phyloP scores from a whole-genome alignment of 2,888 invertebrate genomes.

The Auanema sp. region DNA sequence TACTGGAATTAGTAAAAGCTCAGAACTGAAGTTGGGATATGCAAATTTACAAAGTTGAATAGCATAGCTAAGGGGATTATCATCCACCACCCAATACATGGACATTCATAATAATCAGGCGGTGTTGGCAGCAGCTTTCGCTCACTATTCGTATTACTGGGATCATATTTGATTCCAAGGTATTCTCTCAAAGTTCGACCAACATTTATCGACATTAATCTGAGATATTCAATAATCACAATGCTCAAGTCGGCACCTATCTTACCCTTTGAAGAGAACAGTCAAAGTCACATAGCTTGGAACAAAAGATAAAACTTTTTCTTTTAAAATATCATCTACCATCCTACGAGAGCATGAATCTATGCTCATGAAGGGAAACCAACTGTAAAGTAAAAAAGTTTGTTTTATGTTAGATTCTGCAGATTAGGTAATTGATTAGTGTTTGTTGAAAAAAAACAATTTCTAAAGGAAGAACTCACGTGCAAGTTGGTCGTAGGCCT shows the following conservation, averaged over 20 bases:
- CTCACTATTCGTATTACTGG: conserved; percentile 14
- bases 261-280: conserved; percentile 48
- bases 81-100: conserved; percentile 46
- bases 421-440: background rate
- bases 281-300: conserved; percentile 52
- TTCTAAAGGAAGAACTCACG: conserved; percentile 24
- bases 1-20: conserved; percentile 30
- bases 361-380: conserved; percentile 62
- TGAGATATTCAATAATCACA: conserved; percentile 13
- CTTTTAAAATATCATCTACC: conserved; percentile 60
- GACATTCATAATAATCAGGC: conserved; percentile 16
- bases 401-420: background rate
- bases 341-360: conserved; percentile 52
- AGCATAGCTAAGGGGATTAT: conserved; percentile 49
- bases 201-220: conserved; percentile 40
- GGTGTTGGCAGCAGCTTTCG: conserved; percentile 14
- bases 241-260: too few relatives aligned
- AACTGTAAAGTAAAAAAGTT: conserved; percentile 29
- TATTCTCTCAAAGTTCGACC: conserved; percentile 51
- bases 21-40: background rate
- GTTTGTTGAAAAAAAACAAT: background rate
- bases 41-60: conserved; percentile 50
- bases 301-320: conserved; percentile 58
- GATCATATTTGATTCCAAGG: conserved; percentile 42
- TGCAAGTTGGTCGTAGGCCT: conserved; percentile 61